Evolutionary conservation across 2,113 vertebrate genomes (phyloP).

Genomic region (Nyctereutes procyonoides): DNA sequence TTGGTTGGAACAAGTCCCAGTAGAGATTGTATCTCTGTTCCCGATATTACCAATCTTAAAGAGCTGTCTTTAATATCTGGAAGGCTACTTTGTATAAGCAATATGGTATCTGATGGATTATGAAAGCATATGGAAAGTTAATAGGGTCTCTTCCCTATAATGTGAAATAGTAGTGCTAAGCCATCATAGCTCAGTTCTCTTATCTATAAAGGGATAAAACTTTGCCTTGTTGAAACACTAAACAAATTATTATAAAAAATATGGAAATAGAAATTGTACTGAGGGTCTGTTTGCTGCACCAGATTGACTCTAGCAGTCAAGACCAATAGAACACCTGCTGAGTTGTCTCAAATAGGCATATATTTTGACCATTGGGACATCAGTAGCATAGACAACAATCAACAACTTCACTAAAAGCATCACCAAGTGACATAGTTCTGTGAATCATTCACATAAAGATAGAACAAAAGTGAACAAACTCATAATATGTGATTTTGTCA

Average conservation of each 20-base stretch:
- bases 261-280: neutral
- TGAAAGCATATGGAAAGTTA: neutral
- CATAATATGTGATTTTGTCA: slow-evolving; percentile 18
- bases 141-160: neutral
- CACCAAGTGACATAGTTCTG: neutral
- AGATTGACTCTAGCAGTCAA: neutral
- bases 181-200: neutral
- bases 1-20: neutral
- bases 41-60: neutral
- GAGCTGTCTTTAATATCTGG: neutral
- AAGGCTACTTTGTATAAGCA: neutral
- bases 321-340: slow-evolving; percentile 10
- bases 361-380: neutral
- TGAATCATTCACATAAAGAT: neutral
- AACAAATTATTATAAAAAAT: slow-evolving; percentile 11
- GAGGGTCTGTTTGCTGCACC: neutral
- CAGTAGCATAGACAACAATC: neutral
- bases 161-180: neutral
- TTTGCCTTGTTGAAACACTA: neutral
- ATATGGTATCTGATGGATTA: neutral
- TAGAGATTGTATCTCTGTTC: neutral
- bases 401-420: slow-evolving; percentile 34
- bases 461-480: slow-evolving; percentile 22
- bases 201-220: neutral
- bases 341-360: slow-evolving; percentile 32